Base-by-base conservation (phyloP, 2,888 invertebrate genomes). In the Drepana falcataria region DNA sequence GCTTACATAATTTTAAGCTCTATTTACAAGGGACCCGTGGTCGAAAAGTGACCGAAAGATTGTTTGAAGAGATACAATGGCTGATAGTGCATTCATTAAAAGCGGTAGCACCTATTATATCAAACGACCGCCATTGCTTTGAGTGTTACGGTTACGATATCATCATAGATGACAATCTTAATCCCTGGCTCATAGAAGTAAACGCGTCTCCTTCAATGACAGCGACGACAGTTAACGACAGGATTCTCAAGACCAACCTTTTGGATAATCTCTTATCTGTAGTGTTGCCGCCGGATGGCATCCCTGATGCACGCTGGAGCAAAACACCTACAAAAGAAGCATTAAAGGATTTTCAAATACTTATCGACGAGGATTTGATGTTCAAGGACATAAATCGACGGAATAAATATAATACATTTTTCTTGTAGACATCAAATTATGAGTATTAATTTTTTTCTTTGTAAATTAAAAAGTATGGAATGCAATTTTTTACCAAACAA, bases 71-170 rank as follows among this genome's bases (percentile, higher is more conserved):
- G 74, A 98, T 96, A 64, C 94, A 94, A 53, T 96, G 96, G 95
- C 91, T 96, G 56, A 97, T 97, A 66, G 95, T 97, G 1, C 98
- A 98, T 82, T 98, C 97, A 0, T 83, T 98, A 61, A 96, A 97
- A 83, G 96, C 98, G 2, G 98, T 97, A 2, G 94, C 96, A 2
- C 95, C 96, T 7, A 95, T 97, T 33, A 97, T 98, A 93, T 95
- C 96, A 0, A 97, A 96, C 69, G 98, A 98, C 87, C 91, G 96
- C 54, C 96, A 97, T 81, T 97, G 97, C 77, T 97, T 96, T 80
- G 97, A 97, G 83, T 97, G 97, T 74, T 98, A 98, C 75, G 98
- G 98, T 53, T 98, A 97, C 80, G 98, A 98, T 75, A 97, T 98
- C 54, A 98, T 98, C 66, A 97, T 98, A 65, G 98, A 98, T 81